A percentile compares a stretch with the other conserved stretches of the same genome.
These are phyloP conservation scores for Meteorus colon DNA, from an alignment of 2,888 invertebrate genomes.

Conservation along the genomic window DNA sequence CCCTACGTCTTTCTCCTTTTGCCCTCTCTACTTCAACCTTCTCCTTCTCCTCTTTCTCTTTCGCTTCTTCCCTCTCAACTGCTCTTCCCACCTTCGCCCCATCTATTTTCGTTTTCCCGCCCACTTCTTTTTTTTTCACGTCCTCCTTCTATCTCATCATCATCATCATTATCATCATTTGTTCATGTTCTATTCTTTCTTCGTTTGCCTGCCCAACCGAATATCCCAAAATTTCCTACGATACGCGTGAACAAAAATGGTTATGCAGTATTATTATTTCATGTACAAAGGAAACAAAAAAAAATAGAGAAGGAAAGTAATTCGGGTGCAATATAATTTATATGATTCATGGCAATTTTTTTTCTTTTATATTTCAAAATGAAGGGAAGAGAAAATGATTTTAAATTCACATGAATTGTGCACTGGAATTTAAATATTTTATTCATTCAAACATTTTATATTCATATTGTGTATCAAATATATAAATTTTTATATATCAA, in stretches of 20 bases:
- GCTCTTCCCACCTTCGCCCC: neutral
- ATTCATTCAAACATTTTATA: no score
- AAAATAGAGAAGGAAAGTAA: neutral
- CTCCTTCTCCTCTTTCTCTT: neutral
- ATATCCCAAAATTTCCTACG: slow-evolving; percentile 22
- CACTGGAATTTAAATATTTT: no score
- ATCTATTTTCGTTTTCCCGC: slow-evolving; percentile 8
- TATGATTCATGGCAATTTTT: no score
- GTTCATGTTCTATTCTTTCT: slow-evolving; percentile 1
- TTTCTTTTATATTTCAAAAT: no score
- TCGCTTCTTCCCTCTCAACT: no score
- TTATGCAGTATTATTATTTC: neutral
- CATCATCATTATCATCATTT: slow-evolving; percentile 3
- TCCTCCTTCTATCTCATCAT: slow-evolving; percentile 2
- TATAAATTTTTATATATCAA: no score
- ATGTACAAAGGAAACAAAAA: neutral
- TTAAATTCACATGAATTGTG: no score
- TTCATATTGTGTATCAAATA: no score
- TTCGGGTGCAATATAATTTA: neutral
- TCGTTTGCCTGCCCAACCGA: neutral
- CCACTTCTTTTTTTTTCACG: neutral
- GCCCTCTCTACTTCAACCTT: neutral
- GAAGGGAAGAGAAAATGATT: no score
- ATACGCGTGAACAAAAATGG: slow-evolving; percentile 7
- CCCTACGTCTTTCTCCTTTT: slow-evolving; percentile 2